Base-by-base conservation (phyloP, 2,888 invertebrate species). In the Calameuta pallipes region DNA sequence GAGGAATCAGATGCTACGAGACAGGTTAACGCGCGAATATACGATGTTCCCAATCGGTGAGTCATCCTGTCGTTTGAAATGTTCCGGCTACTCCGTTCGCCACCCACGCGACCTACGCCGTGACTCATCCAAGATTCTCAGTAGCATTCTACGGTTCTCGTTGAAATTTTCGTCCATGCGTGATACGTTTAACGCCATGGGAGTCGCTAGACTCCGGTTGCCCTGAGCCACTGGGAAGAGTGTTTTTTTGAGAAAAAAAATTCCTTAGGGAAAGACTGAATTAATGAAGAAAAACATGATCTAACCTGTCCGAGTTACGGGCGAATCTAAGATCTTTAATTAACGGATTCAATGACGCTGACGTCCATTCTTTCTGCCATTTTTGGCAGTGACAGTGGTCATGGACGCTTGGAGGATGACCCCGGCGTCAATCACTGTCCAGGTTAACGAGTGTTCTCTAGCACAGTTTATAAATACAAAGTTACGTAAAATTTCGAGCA, bases 31-130 rank as follows among this genome's bases (percentile, higher is more conserved):
- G 80, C 76, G 81, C 80, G 83, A 86, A 87, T 88, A 85, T 86
- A 80, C 82, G 35, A 82, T 85, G 87, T 88, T 85, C 85, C 84
- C 85, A 85, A 83, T 85, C 80, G 85, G 82, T 89, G 88, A 89
- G 88, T 89, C 88, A 88, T 78, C 78, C 81, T 75, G 85, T 86
- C 82, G 83, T 84, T 83, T 83, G 84, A 87, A 87, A 83, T 83
- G 85, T 83, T 86, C 85, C 84, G 83, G 82, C 83, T 85, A 85
- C 86, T 84, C 85, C 83, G 80, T 85, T 84, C 82, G 80, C 83
- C 85, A 83, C 87, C 87, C 84, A 85, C 87, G 82, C 82, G 83
- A 85, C 84, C 84, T 79, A 81, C 80, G 31, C 76, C 33, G 76
- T 85, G 85, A 85, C 82, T 87, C 87, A 89, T 85, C 83, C 80